Conservation (phyloP, 2,888 invertebrate species). For the Rotaria macrura region DNA sequence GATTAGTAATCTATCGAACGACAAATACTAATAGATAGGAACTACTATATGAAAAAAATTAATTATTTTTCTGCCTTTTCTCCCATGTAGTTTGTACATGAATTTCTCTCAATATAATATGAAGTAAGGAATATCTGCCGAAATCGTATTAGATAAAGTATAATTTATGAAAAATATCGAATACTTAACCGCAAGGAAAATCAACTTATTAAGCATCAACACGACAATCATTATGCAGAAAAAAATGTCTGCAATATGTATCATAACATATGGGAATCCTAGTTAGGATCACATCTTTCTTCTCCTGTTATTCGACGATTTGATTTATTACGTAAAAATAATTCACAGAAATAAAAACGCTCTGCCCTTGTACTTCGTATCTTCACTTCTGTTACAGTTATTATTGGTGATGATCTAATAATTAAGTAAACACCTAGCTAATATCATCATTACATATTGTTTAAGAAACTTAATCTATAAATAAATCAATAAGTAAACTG, state of each 20-base stretch:
- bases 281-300: background rate
- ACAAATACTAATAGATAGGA: background rate
- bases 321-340: background rate
- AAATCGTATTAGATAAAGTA: too few relatives aligned
- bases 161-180: too few relatives aligned
- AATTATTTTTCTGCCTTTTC: background rate
- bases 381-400: background rate
- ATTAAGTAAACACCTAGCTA: background rate
- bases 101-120: background rate
- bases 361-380: background rate
- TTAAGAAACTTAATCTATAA: background rate
- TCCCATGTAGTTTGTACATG: background rate
- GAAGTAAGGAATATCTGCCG: too few relatives aligned
- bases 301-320: background rate
- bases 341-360: background rate
- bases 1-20: too few relatives aligned
- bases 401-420: background rate
- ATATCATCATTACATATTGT: background rate
- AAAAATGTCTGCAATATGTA: background rate
- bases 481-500: background rate
- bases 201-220: too few relatives aligned
- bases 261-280: background rate
- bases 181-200: too few relatives aligned
- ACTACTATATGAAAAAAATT: background rate
- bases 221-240: background rate